Percentiles rank a stretch among this genome's conserved stretches.
Conservation (phyloP, 2,888 invertebrate genomes). For the Rosalia funebris region DNA sequence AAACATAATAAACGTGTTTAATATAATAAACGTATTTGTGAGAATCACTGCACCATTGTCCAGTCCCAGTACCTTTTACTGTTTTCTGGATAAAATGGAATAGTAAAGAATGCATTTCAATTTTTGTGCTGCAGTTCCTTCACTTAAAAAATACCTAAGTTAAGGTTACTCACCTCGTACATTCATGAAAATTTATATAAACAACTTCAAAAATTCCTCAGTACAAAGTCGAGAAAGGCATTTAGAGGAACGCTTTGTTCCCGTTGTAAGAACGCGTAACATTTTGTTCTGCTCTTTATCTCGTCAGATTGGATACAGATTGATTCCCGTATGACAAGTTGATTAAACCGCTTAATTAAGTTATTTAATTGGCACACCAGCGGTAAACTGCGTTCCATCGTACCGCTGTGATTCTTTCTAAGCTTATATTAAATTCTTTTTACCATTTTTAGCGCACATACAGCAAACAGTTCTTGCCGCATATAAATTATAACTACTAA, state of each 20-base stretch:
- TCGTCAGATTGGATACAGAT: constrained; percentile 52
- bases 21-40: too few relatives aligned
- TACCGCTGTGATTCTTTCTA: constrained; percentile 36
- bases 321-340: constrained; percentile 67
- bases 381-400: constrained; percentile 54
- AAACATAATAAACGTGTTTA: too few relatives aligned
- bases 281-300: constrained; percentile 53
- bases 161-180: too few relatives aligned
- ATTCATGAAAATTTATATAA: too few relatives aligned
- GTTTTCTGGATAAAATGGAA: too few relatives aligned
- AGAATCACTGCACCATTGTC: too few relatives aligned
- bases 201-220: too few relatives aligned
- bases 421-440: constrained; percentile 40
- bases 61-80: too few relatives aligned
- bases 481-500: neutral
- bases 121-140: too few relatives aligned
- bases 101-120: too few relatives aligned
- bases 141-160: too few relatives aligned
- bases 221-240: neutral
- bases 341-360: constrained; percentile 70
- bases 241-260: constrained; percentile 28
- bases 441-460: constrained; percentile 10
- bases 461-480: neutral
- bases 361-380: constrained; percentile 66
- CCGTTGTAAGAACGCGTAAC: constrained; percentile 35